Percentiles rank a stretch among this genome's conserved stretches.
Conservation (phyloP, 2,113 vertebrate genomes). For the Genyomyrus donnyi region DNA sequence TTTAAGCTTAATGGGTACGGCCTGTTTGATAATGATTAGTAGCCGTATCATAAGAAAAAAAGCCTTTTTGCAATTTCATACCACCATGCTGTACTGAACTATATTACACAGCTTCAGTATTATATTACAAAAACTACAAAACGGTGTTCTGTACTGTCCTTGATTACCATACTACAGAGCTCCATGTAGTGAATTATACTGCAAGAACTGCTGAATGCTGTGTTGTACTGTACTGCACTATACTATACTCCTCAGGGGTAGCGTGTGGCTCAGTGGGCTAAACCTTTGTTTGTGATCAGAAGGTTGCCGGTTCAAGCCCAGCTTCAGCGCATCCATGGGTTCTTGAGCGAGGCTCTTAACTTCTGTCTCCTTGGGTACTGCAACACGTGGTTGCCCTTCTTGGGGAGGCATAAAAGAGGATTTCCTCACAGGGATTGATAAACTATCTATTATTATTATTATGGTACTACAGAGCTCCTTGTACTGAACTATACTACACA, state of each 20-base stretch:
- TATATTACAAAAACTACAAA: background rate
- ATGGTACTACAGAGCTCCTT: background rate
- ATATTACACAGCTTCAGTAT: background rate
- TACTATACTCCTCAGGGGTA: background rate
- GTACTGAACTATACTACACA: background rate
- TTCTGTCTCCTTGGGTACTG: too few species aligned
- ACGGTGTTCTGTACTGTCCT: background rate
- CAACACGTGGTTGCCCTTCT: too few species aligned
- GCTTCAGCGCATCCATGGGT: too few species aligned
- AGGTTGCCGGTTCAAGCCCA: too few species aligned
- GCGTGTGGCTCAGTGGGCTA: too few species aligned
- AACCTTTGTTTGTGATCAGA: too few species aligned
- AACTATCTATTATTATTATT: too few species aligned
- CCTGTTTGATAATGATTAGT: background rate
- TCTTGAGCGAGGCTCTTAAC: too few species aligned
- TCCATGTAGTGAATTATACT: background rate
- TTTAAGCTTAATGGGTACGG: background rate
- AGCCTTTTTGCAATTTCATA: background rate
- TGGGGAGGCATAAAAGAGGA: too few species aligned
- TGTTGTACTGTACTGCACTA: background rate
- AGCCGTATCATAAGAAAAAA: background rate
- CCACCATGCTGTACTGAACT: background rate
- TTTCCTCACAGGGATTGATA: too few species aligned
- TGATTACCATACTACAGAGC: background rate
- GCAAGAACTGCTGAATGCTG: background rate